These are phyloP conservation scores for Drosophila elegans DNA, from an alignment of 1,140 invertebrate species.

Conservation along the genomic window DNA sequence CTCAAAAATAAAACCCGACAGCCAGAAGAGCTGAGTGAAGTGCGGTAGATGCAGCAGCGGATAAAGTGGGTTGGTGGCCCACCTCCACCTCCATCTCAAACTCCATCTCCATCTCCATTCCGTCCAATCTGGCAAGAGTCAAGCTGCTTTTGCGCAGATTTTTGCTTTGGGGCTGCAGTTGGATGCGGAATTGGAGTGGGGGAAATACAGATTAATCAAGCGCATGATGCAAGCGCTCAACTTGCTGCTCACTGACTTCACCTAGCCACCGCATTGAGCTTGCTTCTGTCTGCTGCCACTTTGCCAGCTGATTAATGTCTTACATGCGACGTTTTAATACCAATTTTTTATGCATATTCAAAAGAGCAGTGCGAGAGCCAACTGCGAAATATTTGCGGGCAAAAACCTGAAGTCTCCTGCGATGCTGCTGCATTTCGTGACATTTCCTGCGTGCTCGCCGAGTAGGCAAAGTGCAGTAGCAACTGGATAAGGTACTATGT, in stretches of 20 bases:
- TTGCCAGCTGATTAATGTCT: constrained; percentile 81
- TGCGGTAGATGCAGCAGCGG: constrained; percentile 29
- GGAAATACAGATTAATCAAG: constrained; percentile 77
- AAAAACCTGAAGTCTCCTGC: constrained; percentile 67
- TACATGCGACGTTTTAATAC: constrained; percentile 83
- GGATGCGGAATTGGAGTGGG: background rate
- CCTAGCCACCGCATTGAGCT: constrained; percentile 57
- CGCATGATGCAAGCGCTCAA: constrained; percentile 68
- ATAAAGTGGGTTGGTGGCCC: constrained; percentile 10
- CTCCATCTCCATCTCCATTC: background rate
- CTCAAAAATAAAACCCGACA: constrained; percentile 70
- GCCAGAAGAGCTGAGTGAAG: constrained; percentile 33
- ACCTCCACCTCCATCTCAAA: background rate
- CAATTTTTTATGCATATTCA: constrained; percentile 83
- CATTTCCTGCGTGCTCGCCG: constrained; percentile 70
- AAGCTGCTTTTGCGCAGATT: constrained; percentile 60
- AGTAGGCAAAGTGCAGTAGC: constrained; percentile 23
- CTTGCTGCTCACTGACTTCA: constrained; percentile 73
- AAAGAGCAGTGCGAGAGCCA: constrained; percentile 53
- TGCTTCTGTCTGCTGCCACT: constrained; percentile 63
- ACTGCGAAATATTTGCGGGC: constrained; percentile 50
- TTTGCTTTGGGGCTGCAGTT: background rate
- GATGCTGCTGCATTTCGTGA: constrained; percentile 47
- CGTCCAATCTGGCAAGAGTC: constrained; percentile 50
- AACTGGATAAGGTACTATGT: background rate